phyloP scores from a whole-genome alignment of 2,797 vertebrate genomes.

The Avahi laniger region DNA sequence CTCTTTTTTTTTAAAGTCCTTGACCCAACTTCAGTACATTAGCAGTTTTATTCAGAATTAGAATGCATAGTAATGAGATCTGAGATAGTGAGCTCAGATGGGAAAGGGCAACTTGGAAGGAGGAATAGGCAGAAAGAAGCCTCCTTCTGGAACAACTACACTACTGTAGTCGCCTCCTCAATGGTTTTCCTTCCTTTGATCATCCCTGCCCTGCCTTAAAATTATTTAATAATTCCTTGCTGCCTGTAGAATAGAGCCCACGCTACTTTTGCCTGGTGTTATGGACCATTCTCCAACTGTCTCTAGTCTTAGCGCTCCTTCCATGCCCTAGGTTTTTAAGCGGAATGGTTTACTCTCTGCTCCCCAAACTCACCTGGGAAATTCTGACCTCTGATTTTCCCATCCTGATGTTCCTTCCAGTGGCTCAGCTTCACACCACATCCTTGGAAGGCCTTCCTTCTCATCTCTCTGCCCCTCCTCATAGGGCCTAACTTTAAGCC shows the following conservation, averaged over 20 bases:
- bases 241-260: slow-evolving; percentile 21
- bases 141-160: slow-evolving; percentile 34
- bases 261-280: slow-evolving; percentile 5
- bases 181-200: slow-evolving; percentile 51
- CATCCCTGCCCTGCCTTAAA: neutral
- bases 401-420: neutral
- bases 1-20: neutral
- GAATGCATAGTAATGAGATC: slow-evolving; percentile 33
- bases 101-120: slow-evolving; percentile 58
- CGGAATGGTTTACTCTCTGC: neutral
- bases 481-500: neutral
- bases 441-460: neutral
- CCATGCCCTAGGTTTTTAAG: slow-evolving; percentile 11
- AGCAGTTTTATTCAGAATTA: slow-evolving; percentile 54
- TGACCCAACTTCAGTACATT: slow-evolving; percentile 27
- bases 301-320: slow-evolving; percentile 8
- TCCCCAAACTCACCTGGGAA: neutral
- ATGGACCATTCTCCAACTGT: neutral
- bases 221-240: slow-evolving; percentile 49
- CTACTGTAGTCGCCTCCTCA: slow-evolving; percentile 37
- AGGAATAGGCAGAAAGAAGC: slow-evolving; percentile 24
- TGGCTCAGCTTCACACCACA: neutral
- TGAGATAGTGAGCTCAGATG: slow-evolving; percentile 47
- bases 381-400: neutral
- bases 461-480: neutral